Evolutionary conservation across 2,888 invertebrate species (phyloP), one percentile per base, ranked within the genome.

Genomic region (Hermaeophaga mercurialis): DNA sequence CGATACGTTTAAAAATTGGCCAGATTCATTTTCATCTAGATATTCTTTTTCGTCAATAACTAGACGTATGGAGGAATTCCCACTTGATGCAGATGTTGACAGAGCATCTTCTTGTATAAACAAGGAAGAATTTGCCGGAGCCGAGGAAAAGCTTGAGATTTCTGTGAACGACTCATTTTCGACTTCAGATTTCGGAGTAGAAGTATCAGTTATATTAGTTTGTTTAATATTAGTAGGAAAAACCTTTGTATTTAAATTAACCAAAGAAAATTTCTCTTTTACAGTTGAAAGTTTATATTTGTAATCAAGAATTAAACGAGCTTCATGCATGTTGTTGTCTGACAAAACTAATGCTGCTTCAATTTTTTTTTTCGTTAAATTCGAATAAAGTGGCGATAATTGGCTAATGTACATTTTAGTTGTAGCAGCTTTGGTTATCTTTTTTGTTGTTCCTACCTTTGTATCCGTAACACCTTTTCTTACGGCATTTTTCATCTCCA

Each of bases 251-350:
- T n/a, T n/a, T n/a, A n/a, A n/a, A n/a, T n/a, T n/a, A n/a, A n/a
- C n/a, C n/a, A n/a, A n/a, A n/a, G n/a, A 14, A 11, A 28, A 26
- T 31, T 14, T 9, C 5, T 17, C 8, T 53, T 39, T 34, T 11
- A 57, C 7, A 15, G 41, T 14, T 8, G 19, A n/a, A n/a, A 58
- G 19, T 31, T 53, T 58, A 17, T 28, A n/a, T 46, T 59, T 59
- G 9, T 52, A 19, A 24, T 62, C 62, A 26, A 62, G 55, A 1
- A 62, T 6, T 31, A 62, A 26, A 2, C 57, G 48, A 22, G 58
- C 49, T 50, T 62, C 53, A 43, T 62, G 56, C 49, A 62, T 12
- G 24, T 62, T 56, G 47, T 62, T 62, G 12, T 62, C 54, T 3
- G 58, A 24, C 18, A 62, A 33, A 14, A 28, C 19, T 39, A 62